Evolutionary conservation across 2,797 vertebrate species (phyloP).

Genomic region (Pangasius mekongensis): DNA sequence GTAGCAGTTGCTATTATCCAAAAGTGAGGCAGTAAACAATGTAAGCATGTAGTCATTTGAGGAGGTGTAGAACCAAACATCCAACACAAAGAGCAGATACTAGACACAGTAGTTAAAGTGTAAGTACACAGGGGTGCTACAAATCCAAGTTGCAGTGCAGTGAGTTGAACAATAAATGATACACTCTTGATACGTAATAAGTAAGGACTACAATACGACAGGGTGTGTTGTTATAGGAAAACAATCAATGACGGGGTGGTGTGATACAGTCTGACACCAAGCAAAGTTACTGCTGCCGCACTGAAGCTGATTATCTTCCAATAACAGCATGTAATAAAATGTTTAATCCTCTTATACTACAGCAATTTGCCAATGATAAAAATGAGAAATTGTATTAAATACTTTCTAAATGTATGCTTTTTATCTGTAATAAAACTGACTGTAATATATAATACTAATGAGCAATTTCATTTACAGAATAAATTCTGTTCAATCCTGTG

Average conservation of each 20-base stretch:
- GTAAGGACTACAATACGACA: background rate
- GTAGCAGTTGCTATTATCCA: background rate
- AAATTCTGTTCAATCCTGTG: background rate
- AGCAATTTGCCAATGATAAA: background rate
- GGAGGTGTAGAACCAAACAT: background rate
- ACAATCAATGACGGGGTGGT: background rate
- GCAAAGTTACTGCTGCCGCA: background rate
- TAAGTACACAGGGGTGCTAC: background rate
- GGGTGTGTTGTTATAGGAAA: background rate
- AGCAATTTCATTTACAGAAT: background rate
- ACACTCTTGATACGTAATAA: background rate
- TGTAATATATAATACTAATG: background rate
- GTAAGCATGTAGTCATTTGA: background rate
- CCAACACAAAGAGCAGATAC: too few species aligned
- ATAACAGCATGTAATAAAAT: background rate
- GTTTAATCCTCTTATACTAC: background rate
- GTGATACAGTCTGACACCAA: background rate
- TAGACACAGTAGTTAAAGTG: background rate
- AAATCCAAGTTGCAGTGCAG: background rate
- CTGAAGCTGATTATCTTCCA: background rate
- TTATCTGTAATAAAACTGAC: background rate
- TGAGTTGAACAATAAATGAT: background rate
- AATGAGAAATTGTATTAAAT: background rate
- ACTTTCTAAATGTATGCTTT: too few species aligned
- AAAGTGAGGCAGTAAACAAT: background rate